phyloP scores from a whole-genome alignment of 2,888 invertebrate species.

The Griposia aprilina region DNA sequence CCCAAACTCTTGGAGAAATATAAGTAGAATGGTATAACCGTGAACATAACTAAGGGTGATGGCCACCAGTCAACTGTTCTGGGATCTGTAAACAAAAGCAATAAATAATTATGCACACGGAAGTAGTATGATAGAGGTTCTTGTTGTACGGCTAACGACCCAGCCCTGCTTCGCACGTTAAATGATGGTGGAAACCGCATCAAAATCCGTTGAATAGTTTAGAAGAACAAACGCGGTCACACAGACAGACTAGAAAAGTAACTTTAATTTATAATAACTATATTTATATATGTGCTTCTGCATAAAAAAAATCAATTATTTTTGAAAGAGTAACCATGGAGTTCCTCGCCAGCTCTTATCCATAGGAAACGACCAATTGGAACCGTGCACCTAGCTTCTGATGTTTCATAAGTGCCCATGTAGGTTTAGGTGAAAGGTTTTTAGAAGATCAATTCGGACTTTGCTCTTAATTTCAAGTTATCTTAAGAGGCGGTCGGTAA shows the following conservation, averaged over 20 bases:
- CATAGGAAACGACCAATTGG: too few species aligned
- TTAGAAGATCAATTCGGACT: background rate
- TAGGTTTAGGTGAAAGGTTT: too few species aligned
- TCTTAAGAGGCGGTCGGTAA: background rate
- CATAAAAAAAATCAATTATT: too few species aligned
- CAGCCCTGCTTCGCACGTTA: background rate
- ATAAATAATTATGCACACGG: background rate
- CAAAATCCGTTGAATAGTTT: background rate
- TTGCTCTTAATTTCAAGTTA: background rate
- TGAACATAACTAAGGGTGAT: slow-evolving; percentile 26
- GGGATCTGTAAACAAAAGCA: slow-evolving; percentile 59
- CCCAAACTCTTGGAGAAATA: slow-evolving; percentile 65
- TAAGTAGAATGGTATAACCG: slow-evolving; percentile 55
- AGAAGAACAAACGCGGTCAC: background rate
- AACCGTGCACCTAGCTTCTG: too few species aligned
- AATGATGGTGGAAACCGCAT: background rate
- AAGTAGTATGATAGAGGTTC: background rate
- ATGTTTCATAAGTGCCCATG: too few species aligned
- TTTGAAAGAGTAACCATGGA: too few species aligned
- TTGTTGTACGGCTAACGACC: background rate
- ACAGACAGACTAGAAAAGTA: background rate
- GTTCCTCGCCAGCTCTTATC: too few species aligned
- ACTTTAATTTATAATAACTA: too few species aligned
- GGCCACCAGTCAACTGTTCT: slow-evolving; percentile 66
- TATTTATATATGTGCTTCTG: too few species aligned